Evolutionary conservation across 2,888 invertebrate genomes (phyloP), one percentile per base, ranked within the genome.

Genomic region (Meghimatium bilineatum): DNA sequence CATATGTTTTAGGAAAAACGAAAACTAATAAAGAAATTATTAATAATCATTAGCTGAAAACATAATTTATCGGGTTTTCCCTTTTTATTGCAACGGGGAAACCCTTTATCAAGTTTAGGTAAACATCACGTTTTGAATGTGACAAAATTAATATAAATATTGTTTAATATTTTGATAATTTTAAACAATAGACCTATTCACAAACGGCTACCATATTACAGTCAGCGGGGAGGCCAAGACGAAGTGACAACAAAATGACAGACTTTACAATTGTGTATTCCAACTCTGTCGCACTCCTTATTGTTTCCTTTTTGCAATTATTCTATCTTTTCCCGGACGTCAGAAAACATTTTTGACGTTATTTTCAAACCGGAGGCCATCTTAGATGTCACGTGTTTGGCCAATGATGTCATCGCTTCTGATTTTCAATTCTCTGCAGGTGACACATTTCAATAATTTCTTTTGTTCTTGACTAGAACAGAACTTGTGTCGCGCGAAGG

Each of bases 391-490:
- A 49, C 72, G 72, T 49, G 72, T 44, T 44, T 29, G 44, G 44
- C 72, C 29, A 5, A 14, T 29, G 44, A n/a, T 74, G 72, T 49
- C 72, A 74, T 20, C 49, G 10, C 72, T 14, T 74, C 72, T 74
- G 44, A 74, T 49, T 74, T 49, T 29, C 29, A 49, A n/a, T 5
- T 74, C 72, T 44, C 72, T 17, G 72, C 72, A 74, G 72, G 72
- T 74, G 72, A 74, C 49, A 74, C 14, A n/a, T 74, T 74, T 3
- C 29, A 49, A 29, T n/a, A n/a, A 49, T 74, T 29, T 74, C 72
- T 74, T 8, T 74, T 49, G 72, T 49, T 74, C 38, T 23, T 20
- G 34, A 36, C 10, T 67, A 67, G 12, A 26, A 72, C 38, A 1
- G 72, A 44, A 26, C 44, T 36, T 32, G 29, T 56, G 56, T 17